These are phyloP conservation scores for Lordiphosa collinella DNA, from an alignment of 1,140 invertebrate species.

Conservation along the genomic window DNA sequence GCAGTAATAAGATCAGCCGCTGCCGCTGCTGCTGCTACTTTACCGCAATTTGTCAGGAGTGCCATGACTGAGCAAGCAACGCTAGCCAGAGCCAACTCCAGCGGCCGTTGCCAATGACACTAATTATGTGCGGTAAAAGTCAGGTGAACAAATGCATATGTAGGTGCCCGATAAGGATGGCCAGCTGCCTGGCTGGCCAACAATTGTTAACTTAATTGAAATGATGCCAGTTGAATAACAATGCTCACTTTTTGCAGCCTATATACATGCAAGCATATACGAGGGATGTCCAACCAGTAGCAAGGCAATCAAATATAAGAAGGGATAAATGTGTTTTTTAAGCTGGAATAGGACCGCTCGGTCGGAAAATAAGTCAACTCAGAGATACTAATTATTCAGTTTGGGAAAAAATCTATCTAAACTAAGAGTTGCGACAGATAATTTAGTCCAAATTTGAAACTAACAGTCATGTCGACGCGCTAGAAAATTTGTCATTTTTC, in stretches of 20 bases:
- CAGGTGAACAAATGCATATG: conserved; percentile 36
- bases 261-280: not conserved
- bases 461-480: no score
- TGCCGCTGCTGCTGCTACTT: conserved; percentile 26
- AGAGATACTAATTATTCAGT: no score
- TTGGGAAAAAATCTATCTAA: no score
- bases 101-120: conserved; percentile 43
- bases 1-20: conserved; percentile 56
- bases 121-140: conserved; percentile 59
- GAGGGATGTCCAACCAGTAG: no score
- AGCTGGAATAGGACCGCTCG: no score
- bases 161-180: conserved; percentile 24
- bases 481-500: no score
- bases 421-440: no score
- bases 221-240: conserved; percentile 41
- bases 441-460: no score
- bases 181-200: conserved; percentile 23
- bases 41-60: conserved; percentile 53
- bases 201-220: conserved; percentile 63
- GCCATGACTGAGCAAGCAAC: conserved; percentile 47
- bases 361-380: no score
- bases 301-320: no score
- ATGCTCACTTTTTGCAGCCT: conserved; percentile 7
- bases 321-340: no score
- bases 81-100: conserved; percentile 24